phyloP scores from a whole-genome alignment of 2,797 vertebrate genomes.

The Gymnothorax javanicus region DNA sequence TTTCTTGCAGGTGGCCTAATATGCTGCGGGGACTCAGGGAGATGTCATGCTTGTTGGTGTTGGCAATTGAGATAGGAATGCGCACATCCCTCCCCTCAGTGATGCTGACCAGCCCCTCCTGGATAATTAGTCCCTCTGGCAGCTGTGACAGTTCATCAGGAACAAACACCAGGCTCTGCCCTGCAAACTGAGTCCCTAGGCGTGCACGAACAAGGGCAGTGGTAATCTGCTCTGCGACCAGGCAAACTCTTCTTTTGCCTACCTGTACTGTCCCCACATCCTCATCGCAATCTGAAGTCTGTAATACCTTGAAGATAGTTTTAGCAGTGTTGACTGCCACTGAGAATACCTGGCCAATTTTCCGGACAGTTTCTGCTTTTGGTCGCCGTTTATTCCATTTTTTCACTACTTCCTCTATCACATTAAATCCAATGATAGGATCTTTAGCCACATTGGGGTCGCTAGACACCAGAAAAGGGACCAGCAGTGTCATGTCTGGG shows the following conservation, averaged over 20 bases:
- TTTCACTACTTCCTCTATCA: conserved; percentile 22
- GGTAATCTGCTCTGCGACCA: conserved; percentile 22
- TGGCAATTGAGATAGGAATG: no score
- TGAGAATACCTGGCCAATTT: background rate
- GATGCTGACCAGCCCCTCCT: background rate
- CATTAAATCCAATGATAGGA: conserved; percentile 36
- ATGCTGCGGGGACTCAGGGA: no score
- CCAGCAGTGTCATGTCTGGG: background rate
- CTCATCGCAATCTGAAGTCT: background rate
- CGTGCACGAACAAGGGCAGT: conserved; percentile 18
- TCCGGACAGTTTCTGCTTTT: conserved; percentile 9
- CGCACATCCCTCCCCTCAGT: background rate
- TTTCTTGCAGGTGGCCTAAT: no score
- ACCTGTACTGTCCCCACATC: conserved; percentile 18
- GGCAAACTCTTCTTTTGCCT: conserved; percentile 3
- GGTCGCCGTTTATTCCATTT: background rate
- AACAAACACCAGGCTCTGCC: conserved; percentile 34
- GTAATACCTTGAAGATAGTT: background rate
- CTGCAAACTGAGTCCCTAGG: background rate
- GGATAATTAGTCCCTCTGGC: background rate
- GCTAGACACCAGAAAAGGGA: conserved; percentile 26
- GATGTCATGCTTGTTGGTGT: no score
- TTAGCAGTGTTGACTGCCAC: conserved; percentile 14
- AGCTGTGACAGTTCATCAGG: background rate
- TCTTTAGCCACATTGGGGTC: conserved; percentile 28